Evolutionary conservation across 2,113 vertebrate genomes (phyloP).

Genomic region (Nibea albiflora): DNA sequence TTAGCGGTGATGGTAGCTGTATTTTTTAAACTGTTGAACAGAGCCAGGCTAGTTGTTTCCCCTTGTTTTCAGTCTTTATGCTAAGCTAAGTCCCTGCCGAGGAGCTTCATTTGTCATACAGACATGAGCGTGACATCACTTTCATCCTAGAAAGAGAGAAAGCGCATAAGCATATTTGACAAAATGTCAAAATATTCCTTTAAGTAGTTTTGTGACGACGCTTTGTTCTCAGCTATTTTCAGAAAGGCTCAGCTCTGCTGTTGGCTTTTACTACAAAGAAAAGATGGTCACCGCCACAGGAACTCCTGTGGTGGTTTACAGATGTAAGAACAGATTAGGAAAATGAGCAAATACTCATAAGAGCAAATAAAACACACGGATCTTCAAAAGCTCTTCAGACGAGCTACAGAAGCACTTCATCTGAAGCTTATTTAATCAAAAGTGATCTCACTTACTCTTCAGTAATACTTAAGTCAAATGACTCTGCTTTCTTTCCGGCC

Average conservation of each 20-base stretch:
- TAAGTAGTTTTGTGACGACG: not conserved
- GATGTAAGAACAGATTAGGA: constrained; percentile 27
- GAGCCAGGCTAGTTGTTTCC: not conserved
- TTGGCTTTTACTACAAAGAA: not conserved
- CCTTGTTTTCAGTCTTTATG: not conserved
- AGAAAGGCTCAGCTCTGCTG: not conserved
- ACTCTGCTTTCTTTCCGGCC: constrained; percentile 27
- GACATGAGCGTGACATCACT: not conserved
- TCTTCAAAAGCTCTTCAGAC: constrained; percentile 4
- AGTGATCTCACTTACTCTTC: constrained; percentile 30
- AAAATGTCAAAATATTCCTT: not conserved
- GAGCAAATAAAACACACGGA: constrained; percentile 12
- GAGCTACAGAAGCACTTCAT: constrained; percentile 26
- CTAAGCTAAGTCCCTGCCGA: not conserved
- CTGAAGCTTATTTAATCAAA: constrained; percentile 35
- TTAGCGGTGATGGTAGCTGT: not conserved
- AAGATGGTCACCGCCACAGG: not conserved
- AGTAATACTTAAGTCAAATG: constrained; percentile 46
- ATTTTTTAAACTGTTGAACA: not conserved
- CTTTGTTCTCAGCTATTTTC: not conserved
- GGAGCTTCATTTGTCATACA: not conserved
- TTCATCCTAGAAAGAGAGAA: not conserved
- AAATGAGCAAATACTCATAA: constrained; percentile 22
- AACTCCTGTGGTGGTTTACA: not conserved
- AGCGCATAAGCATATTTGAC: not conserved